phyloP scores from a whole-genome alignment of 2,888 invertebrate genomes.

The Malthinus seriepunctatus region DNA sequence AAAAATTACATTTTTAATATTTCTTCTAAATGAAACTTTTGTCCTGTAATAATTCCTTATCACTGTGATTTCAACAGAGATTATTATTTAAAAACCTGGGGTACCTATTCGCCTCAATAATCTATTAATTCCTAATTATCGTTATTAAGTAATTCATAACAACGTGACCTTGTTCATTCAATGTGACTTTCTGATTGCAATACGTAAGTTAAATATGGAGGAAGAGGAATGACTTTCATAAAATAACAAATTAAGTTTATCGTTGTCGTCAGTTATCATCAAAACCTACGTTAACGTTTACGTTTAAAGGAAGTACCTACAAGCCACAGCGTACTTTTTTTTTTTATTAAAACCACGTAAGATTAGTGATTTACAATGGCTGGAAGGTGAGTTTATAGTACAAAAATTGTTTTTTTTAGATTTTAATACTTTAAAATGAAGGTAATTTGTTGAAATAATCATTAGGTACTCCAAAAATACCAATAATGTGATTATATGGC shows the following conservation, averaged over 20 bases:
- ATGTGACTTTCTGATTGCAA: conserved; percentile 18
- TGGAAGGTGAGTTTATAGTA: conserved; percentile 4
- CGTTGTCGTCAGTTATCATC: neutral
- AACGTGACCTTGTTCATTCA: conserved; percentile 12
- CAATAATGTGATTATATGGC: too few relatives aligned
- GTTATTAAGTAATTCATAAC: conserved; percentile 36
- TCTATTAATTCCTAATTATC: neutral
- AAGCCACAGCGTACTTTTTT: too few relatives aligned
- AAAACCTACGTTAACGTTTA: neutral
- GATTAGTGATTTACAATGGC: conserved; percentile 18
- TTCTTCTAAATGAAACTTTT: too few relatives aligned
- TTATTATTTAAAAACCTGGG: too few relatives aligned
- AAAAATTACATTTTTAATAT: too few relatives aligned
- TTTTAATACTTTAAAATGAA: neutral
- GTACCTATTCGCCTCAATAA: neutral
- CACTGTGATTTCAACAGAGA: too few relatives aligned
- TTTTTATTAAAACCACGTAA: too few relatives aligned
- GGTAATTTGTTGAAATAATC: neutral
- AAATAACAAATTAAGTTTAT: neutral
- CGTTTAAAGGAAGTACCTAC: neutral
- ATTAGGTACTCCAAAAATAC: neutral
- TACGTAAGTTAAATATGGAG: neutral
- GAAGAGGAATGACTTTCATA: conserved; percentile 15
- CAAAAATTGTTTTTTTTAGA: neutral
- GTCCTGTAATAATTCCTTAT: too few relatives aligned